Evolutionary conservation across 1,140 invertebrate genomes (phyloP).

Genomic region (Grapholita molesta): DNA sequence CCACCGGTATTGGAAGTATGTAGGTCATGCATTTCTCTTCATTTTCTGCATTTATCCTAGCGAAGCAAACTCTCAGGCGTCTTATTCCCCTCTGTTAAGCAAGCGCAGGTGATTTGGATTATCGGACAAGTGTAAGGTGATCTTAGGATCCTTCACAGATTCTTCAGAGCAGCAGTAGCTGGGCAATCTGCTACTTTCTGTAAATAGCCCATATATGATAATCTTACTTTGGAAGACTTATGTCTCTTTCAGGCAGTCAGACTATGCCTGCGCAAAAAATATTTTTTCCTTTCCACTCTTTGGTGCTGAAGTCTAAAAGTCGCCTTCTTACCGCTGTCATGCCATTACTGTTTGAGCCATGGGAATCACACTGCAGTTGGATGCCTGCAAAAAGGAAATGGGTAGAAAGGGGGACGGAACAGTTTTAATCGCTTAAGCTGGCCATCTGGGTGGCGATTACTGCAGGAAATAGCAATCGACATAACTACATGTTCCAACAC

Average conservation of each 20-base stretch:
- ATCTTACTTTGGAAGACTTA: too few species aligned
- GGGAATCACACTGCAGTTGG: neutral
- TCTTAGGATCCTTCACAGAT: neutral
- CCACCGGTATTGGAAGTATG: neutral
- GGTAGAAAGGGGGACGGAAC: neutral
- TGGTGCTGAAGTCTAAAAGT: neutral
- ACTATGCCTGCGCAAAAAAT: too few species aligned
- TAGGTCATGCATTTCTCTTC: neutral
- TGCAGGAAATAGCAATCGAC: neutral
- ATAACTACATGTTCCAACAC: neutral
- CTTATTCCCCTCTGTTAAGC: neutral
- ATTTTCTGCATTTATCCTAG: neutral
- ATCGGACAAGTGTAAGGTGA: neutral
- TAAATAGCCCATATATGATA: too few species aligned
- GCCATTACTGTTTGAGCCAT: neutral
- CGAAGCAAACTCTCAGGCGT: neutral
- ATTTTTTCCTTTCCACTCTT: too few species aligned
- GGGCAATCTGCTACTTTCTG: neutral
- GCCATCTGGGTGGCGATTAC: neutral
- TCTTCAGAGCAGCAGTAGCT: neutral
- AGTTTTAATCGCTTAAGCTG: neutral
- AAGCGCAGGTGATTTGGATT: neutral
- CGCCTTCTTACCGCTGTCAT: neutral
- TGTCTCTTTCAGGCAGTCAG: too few species aligned
- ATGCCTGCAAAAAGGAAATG: neutral